Conservation (phyloP, 2,888 invertebrate genomes). For the Caenorhabditis sp. region DNA sequence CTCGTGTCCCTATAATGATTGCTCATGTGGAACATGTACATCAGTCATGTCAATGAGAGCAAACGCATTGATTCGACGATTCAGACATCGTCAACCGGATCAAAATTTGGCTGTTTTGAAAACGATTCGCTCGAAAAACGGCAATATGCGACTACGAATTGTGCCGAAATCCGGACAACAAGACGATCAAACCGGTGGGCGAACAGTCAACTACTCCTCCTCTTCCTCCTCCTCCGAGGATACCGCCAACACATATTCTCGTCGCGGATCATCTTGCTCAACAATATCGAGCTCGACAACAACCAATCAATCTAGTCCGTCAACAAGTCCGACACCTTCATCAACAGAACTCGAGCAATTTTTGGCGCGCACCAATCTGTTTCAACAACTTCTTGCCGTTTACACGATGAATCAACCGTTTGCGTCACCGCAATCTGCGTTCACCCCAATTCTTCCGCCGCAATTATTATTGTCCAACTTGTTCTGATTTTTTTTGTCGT, state of each 20-base stretch:
- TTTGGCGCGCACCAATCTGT: neutral
- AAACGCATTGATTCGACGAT: conserved; percentile 59
- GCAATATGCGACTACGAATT: conserved; percentile 53
- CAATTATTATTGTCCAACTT: neutral
- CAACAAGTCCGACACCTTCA: neutral
- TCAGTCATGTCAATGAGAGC: conserved; percentile 61
- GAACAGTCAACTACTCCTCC: conserved; percentile 29
- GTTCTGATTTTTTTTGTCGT: neutral
- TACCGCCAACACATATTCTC: conserved; percentile 5
- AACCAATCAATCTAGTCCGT: neutral
- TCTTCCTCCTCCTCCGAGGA: too few relatives aligned
- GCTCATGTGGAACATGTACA: conserved; percentile 54
- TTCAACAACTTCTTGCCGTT: neutral
- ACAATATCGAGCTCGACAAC: conserved; percentile 14
- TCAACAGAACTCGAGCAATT: neutral
- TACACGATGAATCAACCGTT: neutral
- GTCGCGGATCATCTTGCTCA: conserved; percentile 15
- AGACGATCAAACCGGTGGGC: conserved; percentile 11
- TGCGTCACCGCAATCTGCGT: conserved; percentile 2
- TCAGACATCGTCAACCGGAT: conserved; percentile 54
- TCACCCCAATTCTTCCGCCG: conserved; percentile 11
- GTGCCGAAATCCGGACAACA: conserved; percentile 32
- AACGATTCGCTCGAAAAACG: conserved; percentile 54
- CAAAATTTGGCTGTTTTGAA: conserved; percentile 46
- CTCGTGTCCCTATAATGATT: conserved; percentile 60